These are phyloP conservation scores for Harpagifer antarcticus DNA, from an alignment of 2,797 vertebrate genomes.

Conservation along the genomic window DNA sequence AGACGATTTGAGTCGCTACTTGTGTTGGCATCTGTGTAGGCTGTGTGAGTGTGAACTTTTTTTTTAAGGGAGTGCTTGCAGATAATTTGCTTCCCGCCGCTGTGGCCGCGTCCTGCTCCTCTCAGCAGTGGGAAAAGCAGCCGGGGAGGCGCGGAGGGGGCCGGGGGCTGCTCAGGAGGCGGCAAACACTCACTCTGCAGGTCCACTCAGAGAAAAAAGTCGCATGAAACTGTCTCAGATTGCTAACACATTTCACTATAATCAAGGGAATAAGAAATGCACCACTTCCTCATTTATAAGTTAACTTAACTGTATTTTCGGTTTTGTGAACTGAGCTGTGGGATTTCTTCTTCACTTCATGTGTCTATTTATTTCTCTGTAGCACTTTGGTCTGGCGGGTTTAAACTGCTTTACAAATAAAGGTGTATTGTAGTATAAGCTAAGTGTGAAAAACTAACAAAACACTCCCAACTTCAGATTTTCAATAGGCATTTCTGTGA, in stretches of 20 bases:
- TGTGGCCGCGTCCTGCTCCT: constrained; percentile 84
- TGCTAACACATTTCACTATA: neutral
- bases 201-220: neutral
- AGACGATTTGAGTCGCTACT: constrained; percentile 69
- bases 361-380: no score
- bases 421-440: no score
- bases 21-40: constrained; percentile 70
- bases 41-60: constrained; percentile 73
- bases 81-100: constrained; percentile 84
- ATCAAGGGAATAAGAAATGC: neutral
- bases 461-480: neutral
- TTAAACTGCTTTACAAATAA: no score
- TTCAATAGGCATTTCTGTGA: no score
- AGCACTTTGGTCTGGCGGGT: no score
- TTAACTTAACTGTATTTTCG: no score
- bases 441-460: neutral
- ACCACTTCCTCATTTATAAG: neutral
- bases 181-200: constrained; percentile 40
- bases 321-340: no score
- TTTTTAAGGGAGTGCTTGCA: constrained; percentile 70
- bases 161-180: constrained; percentile 54
- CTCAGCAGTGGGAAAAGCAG: constrained; percentile 83
- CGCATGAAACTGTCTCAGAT: neutral
- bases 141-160: constrained; percentile 82
- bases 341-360: no score